Conservation (phyloP, 2,888 invertebrate genomes). For the Chrysina gloriosa region DNA sequence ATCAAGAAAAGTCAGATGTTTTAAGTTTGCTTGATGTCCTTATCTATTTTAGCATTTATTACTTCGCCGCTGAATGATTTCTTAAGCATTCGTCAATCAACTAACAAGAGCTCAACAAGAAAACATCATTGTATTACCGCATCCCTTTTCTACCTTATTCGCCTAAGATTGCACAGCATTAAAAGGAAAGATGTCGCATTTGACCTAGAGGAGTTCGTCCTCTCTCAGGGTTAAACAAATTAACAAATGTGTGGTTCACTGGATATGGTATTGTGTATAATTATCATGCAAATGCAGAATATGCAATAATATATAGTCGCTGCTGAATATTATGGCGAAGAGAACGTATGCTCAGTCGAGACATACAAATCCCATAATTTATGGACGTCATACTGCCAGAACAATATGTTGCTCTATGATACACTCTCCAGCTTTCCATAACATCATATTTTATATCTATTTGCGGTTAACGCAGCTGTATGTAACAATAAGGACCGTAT, state of each 20-base stretch:
- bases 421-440: slow-evolving; percentile 39
- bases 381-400: slow-evolving; percentile 26
- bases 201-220: no score
- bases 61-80: no score
- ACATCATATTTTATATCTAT: slow-evolving; percentile 42
- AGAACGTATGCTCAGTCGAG: slow-evolving; percentile 20
- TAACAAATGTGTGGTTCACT: not conserved
- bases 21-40: not conserved
- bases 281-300: slow-evolving; percentile 16
- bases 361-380: slow-evolving; percentile 35
- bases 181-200: no score
- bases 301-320: slow-evolving; percentile 4
- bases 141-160: no score
- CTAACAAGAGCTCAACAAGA: no score
- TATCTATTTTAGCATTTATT: not conserved
- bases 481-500: slow-evolving; percentile 40
- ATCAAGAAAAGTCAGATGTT: no score
- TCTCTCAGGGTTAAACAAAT: no score
- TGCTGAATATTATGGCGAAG: slow-evolving; percentile 2
- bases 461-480: slow-evolving; percentile 42
- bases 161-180: no score
- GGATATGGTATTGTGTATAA: not conserved
- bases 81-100: no score
- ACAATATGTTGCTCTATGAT: slow-evolving; percentile 24
- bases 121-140: no score